These are phyloP conservation scores for Lasiommata megera DNA, from an alignment of 2,888 invertebrate species.

Conservation along the genomic window DNA sequence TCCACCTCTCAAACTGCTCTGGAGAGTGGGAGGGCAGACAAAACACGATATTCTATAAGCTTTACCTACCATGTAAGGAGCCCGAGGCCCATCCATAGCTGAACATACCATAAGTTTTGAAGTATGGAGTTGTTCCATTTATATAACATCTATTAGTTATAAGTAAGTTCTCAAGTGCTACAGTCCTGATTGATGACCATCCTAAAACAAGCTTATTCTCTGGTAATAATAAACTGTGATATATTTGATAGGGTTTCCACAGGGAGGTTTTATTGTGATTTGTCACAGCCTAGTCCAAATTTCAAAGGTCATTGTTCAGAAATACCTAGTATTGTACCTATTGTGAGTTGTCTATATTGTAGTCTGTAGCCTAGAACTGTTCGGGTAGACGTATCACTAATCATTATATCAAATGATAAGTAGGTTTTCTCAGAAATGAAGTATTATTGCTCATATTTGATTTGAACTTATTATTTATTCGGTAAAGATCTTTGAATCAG, in stretches of 20 bases:
- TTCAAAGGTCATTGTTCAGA: conserved; percentile 1
- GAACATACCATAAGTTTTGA: no score
- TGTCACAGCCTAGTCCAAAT: conserved; percentile 7
- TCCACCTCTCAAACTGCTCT: no score
- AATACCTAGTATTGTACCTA: conserved; percentile 1
- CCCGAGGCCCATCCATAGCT: no score
- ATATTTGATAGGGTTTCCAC: neutral
- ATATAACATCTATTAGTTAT: no score
- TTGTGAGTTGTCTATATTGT: neutral
- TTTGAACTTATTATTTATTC: no score
- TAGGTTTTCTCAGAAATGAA: neutral
- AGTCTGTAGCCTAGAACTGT: neutral
- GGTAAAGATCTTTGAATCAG: no score
- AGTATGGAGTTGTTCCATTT: no score
- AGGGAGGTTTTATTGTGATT: conserved; percentile 4
- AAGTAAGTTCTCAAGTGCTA: neutral
- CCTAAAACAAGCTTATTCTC: neutral
- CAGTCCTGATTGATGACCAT: neutral
- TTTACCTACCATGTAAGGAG: no score
- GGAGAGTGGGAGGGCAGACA: no score
- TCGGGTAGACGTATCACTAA: neutral
- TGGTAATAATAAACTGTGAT: neutral
- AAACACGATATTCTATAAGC: no score
- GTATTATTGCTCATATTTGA: no score
- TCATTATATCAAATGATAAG: neutral